Evolutionary conservation across 2,888 invertebrate species (phyloP), one percentile per base, ranked within the genome.

Genomic region (Ormyrus nitidulus): DNA sequence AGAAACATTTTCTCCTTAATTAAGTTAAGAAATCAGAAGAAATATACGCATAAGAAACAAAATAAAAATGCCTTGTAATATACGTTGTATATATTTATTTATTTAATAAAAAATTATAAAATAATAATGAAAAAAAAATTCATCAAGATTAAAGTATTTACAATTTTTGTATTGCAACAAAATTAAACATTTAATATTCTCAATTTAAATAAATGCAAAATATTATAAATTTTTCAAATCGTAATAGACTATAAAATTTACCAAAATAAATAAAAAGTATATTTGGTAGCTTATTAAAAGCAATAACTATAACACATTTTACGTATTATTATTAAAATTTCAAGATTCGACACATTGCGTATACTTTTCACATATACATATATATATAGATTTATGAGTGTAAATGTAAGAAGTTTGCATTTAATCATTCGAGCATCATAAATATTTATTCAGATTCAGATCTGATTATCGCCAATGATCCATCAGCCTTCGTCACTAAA

Each of bases 61-160:
- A 34, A 34, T 34, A 4, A 34, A 34, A 34, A 34, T 34, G 3
- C 34, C 2, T 34, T 34, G 34, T 34, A 34, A 34, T 34, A 34
- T 34, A 34, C 34, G 34, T 4, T 34, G 34, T 75, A 64, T 49
- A 69, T 46, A 54, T 74, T 76, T 77, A 74, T 77, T 77, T 79
- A 66, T 76, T 75, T n/a, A 65, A 70, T 81, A 77, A 54, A 69
- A 81, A 81, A 81, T 80, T 79, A 80, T 76, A 75, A 79, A 79
- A 79, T 77, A 65, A 80, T 80, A 74, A 80, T 68, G 53, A 68
- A 66, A 34, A 34, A 34, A 51, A 10, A 51, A 46, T 64, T 49
- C 34, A 10, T 51, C 5, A 66, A 72, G 68, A 80, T 53, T 34
- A 65, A 54, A 34, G 34, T 66, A 74, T 80, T 62, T 77, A 81